phyloP scores from a whole-genome alignment of 2,797 vertebrate genomes.

The Paramormyrops hopkinsi region DNA sequence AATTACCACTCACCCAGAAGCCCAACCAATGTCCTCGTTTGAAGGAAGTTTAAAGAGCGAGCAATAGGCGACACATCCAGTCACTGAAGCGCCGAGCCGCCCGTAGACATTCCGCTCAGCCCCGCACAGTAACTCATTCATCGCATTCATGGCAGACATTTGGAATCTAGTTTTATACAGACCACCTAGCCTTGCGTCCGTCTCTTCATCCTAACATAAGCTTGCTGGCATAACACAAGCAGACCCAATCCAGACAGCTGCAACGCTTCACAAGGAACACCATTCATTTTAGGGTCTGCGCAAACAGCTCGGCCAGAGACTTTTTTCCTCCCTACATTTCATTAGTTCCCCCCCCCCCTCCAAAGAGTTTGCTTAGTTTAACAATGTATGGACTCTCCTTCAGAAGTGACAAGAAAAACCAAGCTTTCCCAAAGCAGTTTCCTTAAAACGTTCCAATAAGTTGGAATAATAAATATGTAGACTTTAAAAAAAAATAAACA shows the following conservation, averaged over 20 bases:
- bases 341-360: neutral
- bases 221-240: conserved; percentile 11
- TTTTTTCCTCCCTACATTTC: neutral
- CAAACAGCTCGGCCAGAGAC: neutral
- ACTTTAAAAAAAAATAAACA: neutral
- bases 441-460: neutral
- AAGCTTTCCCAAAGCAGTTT: neutral
- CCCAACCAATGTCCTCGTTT: neutral
- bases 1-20: neutral
- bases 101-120: no score
- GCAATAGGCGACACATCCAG: neutral
- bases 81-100: neutral
- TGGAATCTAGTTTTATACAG: neutral
- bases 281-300: neutral
- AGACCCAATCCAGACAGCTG: conserved; percentile 12
- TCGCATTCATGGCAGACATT: neutral
- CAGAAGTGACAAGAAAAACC: neutral
- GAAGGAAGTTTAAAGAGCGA: neutral
- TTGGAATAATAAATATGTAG: neutral
- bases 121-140: neutral
- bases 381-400: neutral
- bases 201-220: conserved; percentile 12
- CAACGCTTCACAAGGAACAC: conserved; percentile 17
- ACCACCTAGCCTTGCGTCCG: neutral
- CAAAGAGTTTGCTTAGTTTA: neutral